Evolutionary conservation across 2,797 vertebrate genomes (phyloP).

Genomic region (Menidia menidia): DNA sequence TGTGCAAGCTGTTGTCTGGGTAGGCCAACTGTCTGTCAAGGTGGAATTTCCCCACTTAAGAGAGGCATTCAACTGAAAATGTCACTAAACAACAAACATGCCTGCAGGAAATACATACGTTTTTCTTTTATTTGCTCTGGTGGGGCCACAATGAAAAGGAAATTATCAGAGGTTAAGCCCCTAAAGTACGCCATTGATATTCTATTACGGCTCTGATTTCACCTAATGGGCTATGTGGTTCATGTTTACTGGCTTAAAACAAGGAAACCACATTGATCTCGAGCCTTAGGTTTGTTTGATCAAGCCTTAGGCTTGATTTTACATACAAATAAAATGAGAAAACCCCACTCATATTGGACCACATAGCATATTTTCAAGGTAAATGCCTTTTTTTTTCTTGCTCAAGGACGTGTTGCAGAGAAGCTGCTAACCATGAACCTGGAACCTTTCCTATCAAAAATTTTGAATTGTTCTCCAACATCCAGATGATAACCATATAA

Average conservation of each 20-base stretch:
- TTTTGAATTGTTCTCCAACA: conserved; percentile 71
- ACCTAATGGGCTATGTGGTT: conserved; percentile 60
- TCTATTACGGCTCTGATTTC: conserved; percentile 70
- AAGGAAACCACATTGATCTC: conserved; percentile 69
- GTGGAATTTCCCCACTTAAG: conserved; percentile 75
- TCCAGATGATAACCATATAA: conserved; percentile 82
- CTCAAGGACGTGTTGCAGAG: conserved; percentile 69
- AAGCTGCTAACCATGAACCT: conserved; percentile 53
- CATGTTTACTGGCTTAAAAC: conserved; percentile 63
- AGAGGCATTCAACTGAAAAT: conserved; percentile 75
- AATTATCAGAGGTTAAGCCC: conserved; percentile 55
- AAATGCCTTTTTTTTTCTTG: conserved; percentile 55
- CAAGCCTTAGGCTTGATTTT: conserved; percentile 49
- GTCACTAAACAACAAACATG: conserved; percentile 75
- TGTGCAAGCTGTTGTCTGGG: conserved; percentile 75
- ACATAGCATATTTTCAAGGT: conserved; percentile 66
- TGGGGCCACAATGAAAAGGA: conserved; percentile 58
- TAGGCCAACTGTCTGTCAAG: conserved; percentile 77
- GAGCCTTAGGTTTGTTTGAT: conserved; percentile 48
- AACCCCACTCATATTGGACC: conserved; percentile 40
- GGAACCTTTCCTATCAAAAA: conserved; percentile 72
- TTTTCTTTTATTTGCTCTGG: conserved; percentile 63
- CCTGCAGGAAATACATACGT: conserved; percentile 53
- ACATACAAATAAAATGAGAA: conserved; percentile 77
- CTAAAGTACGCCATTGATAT: conserved; percentile 58